A percentile compares a stretch with the other conserved stretches of the same genome.
phyloP scores from a whole-genome alignment of 37 sponge, comb jelly and placozoan genomes.

The Bolinopsis microptera region DNA sequence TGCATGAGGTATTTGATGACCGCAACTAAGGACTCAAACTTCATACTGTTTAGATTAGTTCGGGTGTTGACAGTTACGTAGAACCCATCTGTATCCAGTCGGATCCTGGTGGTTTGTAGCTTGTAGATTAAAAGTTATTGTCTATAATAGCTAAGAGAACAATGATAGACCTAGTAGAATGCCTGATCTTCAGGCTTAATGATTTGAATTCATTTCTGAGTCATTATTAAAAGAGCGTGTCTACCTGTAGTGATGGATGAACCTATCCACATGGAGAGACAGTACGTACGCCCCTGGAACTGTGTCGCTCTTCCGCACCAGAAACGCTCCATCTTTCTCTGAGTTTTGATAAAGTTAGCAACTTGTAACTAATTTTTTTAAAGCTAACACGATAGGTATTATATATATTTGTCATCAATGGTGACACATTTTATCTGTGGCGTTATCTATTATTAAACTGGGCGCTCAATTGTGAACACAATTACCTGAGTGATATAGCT shows the following conservation, averaged over 20 bases:
- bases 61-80: background rate
- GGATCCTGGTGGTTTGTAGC: background rate
- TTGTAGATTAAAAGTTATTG: background rate
- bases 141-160: too few relatives aligned
- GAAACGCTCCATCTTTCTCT: constrained; percentile 50
- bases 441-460: too few relatives aligned
- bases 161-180: too few relatives aligned
- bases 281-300: background rate
- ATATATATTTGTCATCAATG: background rate
- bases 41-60: constrained; percentile 5
- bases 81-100: constrained; percentile 13
- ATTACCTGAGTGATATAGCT: background rate
- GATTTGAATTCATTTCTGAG: background rate
- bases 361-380: background rate
- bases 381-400: background rate
- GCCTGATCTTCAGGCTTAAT: background rate
- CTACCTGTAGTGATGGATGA: constrained; percentile 22
- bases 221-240: background rate
- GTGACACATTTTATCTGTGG: background rate
- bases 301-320: constrained; percentile 21
- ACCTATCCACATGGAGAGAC: background rate
- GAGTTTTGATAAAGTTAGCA: too few relatives aligned
- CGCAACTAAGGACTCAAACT: background rate
- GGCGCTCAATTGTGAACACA: background rate
- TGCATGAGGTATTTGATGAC: constrained; percentile 1